Base-by-base conservation (phyloP, 2,797 vertebrate genomes). In the Acropternis orthonyx region DNA sequence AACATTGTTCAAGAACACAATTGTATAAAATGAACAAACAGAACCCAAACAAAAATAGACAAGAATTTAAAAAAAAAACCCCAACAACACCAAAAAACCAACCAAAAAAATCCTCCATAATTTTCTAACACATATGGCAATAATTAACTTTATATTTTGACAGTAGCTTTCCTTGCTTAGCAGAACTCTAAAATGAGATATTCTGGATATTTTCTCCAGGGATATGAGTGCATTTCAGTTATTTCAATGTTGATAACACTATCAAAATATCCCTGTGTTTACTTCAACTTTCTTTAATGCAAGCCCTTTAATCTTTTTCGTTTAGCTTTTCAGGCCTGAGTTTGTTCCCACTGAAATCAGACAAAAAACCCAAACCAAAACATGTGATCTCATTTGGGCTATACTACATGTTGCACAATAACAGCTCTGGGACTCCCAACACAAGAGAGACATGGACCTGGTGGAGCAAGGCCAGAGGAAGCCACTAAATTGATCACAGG, bases 271-370 rank as follows among this genome's bases (percentile, higher is more conserved):
- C 39, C 12, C 18, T 37, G 5, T 93, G 81, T 87, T 94, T 94
- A 87, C 36, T 71, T 28, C 44, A 74, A 32, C 39, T 68, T 84
- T 87, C 62, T 85, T 85, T 61, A 86, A 62, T 84, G n/a, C 12
- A 73, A 56, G 79, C 55, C 54, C 36, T 85, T 92, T 73, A 56
- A 93, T 91, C 16, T 74, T 92, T 87, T 67, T 65, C 18, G 8
- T 91, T 87, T 81, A 43, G 32, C 34, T 85, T 89, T 80, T 68
- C 71, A 54, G 18, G 14, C 23, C 30, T 39, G n/a, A 72, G 14
- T 82, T 94, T 82, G 23, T 80, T 96, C 39, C 82, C 61, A 82
- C 9, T 83, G 22, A 80, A 91, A 79, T 83, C 34, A 56, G 44
- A 34, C 6, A 26, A 48, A 67, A 49, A 34, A 4, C 0, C 2